Percentiles rank a stretch among this genome's conserved stretches.
Conservation (phyloP, 1,140 invertebrate species). For the Micrasema minimum region DNA sequence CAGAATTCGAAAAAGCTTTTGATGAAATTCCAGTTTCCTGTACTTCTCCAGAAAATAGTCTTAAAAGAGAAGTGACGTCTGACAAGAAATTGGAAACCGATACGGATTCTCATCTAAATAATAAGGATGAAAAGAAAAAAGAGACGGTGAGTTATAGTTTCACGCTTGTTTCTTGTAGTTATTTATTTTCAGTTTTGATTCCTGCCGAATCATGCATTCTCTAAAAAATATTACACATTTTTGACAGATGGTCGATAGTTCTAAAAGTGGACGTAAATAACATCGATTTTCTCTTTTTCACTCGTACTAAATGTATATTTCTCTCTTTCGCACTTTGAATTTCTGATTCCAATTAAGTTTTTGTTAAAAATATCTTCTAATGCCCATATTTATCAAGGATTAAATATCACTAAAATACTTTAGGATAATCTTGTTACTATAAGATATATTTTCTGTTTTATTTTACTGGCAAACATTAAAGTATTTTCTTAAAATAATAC, state of each 20-base stretch:
- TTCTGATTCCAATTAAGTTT: constrained; percentile 46
- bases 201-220: not conserved
- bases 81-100: constrained; percentile 55
- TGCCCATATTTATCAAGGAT: constrained; percentile 49
- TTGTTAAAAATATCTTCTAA: constrained; percentile 53
- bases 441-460: too few relatives aligned
- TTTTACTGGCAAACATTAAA: not conserved
- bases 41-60: constrained; percentile 59
- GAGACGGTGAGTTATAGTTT: constrained; percentile 1
- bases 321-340: constrained; percentile 39
- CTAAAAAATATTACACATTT: not conserved
- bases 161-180: not conserved
- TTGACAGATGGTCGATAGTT: constrained; percentile 32
- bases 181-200: constrained; percentile 23
- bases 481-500: not conserved
- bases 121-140: constrained; percentile 38
- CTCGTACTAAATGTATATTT: constrained; percentile 19
- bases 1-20: constrained; percentile 66
- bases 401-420: constrained; percentile 46
- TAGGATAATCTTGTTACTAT: not conserved
- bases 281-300: constrained; percentile 43
- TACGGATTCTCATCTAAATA: constrained; percentile 35
- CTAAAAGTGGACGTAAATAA: constrained; percentile 38
- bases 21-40: constrained; percentile 61
- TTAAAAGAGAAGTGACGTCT: constrained; percentile 57